Evolutionary conservation across 1,140 invertebrate genomes (phyloP), one percentile per base, ranked within the genome.

Genomic region (Chrysopa pallens): DNA sequence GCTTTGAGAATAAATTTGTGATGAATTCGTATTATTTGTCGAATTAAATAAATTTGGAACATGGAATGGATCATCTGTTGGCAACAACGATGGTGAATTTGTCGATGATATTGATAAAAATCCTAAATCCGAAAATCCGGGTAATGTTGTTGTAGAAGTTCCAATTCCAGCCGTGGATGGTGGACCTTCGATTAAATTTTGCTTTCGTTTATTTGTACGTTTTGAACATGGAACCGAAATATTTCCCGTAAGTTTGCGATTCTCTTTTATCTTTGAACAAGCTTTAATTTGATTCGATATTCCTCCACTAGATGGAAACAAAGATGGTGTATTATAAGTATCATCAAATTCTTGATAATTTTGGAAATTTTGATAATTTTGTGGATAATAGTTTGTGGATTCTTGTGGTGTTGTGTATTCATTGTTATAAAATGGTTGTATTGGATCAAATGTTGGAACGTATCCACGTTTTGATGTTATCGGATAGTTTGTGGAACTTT

Each of bases 61-160:
- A 23, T 23, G 17, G 17, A 23, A 23, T 23, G 17, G 17, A 23
- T 23, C 17, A 23, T 23, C 17, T 23, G 17, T 23, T 23, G 17
- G 17, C 17, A 23, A 5, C 17, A 23, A 23, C 5, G 17, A 23
- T 7, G 61, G 61, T 3, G 61, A 63, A 49, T 57, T 60, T 11
- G 49, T 46, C 27, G 51, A 53, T 29, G 56, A 54, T 47, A 60
- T 54, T 11, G 56, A 50, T 11, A 62, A 37, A 45, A 61, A 60
- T 13, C 52, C 50, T 35, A 60, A 52, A 47, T 62, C 60, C 33
- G 59, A 50, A 37, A 56, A 56, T 40, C 50, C 45, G 5, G 51
- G 46, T n/a, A 55, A 44, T 36, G 40, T 49, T 12, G 40, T 40
- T 36, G 17, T 23, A 3, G 17, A 23, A 2, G 17, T 23, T 3